Evolutionary conservation across 1,140 invertebrate genomes (phyloP), one percentile per base, ranked within the genome.

Genomic region (Patella vulgata): DNA sequence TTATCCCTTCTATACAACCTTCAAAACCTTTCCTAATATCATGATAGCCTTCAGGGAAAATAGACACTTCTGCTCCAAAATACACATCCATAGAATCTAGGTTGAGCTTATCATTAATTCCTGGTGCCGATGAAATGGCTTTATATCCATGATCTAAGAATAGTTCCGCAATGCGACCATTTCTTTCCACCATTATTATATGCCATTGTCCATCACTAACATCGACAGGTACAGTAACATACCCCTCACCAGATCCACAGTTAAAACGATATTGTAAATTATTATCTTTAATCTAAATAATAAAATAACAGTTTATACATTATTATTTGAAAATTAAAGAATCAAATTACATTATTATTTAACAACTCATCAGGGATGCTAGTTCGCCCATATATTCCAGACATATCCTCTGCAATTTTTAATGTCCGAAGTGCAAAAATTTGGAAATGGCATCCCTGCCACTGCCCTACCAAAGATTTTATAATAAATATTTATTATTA

Each of bases 181-280:
- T 89, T 28, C 95, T 86, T 81, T 95, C 91, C 47, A 97, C 82
- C 30, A 89, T 87, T 40, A 95, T 89, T 70, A 91, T 89, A 84
- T 98, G 95, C 95, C 95, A 97, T 65, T 89, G 87, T 1, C 95
- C 94, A 83, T 97, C 95, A 39, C 91, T 91, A 30, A 96, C 88
- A 68, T 89, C 88, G 43, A 89, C 89, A 1, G 89, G 89, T 3
- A 96, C 90, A 43, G 90, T 86, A 1, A 95, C 90, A 9, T 91
- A 75, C n/a, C 93, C 94, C 81, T 93, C 92, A n/a, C 95, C 95
- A 71, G 92, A 93, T 5, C 95, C 95, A 57, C 96, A 88, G 79
- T 97, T 92, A 85, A 95, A 95, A 63, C 91, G 88, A 77, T 95
- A 97, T 75, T 95, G 93, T 3, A 95, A 88, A 23, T 89, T 88